Conservation (phyloP, 2,888 invertebrate genomes). For the Drosophila peninsularis region DNA sequence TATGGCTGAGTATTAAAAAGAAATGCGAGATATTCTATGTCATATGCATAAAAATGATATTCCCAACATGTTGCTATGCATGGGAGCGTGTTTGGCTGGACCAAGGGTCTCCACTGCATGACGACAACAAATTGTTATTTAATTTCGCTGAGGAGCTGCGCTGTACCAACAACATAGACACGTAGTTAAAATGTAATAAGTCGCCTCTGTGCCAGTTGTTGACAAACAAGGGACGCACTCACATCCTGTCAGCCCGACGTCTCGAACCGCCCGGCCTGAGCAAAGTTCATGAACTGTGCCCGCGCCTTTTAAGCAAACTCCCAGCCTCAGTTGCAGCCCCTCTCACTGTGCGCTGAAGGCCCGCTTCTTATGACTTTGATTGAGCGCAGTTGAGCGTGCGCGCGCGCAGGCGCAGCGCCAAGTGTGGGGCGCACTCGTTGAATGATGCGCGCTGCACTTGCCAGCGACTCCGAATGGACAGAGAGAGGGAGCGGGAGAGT, state of each 20-base stretch:
- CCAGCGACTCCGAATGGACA: constrained; percentile 12
- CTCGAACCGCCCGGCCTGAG: constrained; percentile 13
- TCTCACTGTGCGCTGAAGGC: constrained; percentile 28
- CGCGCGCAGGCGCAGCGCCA: constrained; percentile 61
- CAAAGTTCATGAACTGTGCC: constrained; percentile 73
- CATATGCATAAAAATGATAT: constrained; percentile 11
- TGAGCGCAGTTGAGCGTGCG: constrained; percentile 71
- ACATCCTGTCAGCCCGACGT: constrained; percentile 67
- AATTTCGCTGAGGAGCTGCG: constrained; percentile 42
- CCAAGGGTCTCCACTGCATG: constrained; percentile 10
- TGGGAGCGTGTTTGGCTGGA: not conserved
- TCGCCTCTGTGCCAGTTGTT: constrained; percentile 53
- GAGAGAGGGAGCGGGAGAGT: not conserved
- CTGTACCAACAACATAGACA: constrained; percentile 37
- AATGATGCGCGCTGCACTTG: constrained; percentile 60
- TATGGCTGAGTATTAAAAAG: constrained; percentile 14
- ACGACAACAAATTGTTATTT: constrained; percentile 56
- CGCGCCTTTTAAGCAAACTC: constrained; percentile 16
- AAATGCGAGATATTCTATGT: constrained; percentile 11
- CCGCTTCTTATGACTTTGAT: constrained; percentile 67
- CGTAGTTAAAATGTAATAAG: constrained; percentile 69
- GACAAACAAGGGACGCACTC: constrained; percentile 74
- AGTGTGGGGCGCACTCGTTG: constrained; percentile 29
- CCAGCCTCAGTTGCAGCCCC: constrained; percentile 17
- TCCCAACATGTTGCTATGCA: constrained; percentile 10